Evolutionary conservation across 1,140 invertebrate species (phyloP).

Genomic region (Ceratosolen solmsi): DNA sequence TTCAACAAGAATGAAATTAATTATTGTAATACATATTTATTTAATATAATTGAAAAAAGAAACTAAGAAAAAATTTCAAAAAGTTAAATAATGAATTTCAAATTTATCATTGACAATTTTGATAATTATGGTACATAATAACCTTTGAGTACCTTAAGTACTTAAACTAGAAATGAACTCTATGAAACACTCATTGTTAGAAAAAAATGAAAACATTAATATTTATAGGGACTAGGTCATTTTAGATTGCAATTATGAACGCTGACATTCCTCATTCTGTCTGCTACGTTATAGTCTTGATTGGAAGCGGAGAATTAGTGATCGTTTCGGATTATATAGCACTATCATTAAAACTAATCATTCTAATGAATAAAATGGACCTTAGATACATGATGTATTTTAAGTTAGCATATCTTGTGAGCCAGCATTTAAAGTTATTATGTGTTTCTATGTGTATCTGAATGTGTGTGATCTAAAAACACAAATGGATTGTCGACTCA

Average conservation of each 20-base stretch:
- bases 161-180: too few species aligned
- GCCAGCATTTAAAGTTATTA: background rate
- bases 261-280: conserved; percentile 60
- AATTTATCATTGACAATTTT: too few species aligned
- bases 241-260: conserved; percentile 66
- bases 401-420: background rate
- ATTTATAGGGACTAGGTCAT: conserved; percentile 65
- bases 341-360: conserved; percentile 68
- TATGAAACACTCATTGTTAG: too few species aligned
- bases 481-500: conserved; percentile 56
- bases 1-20: too few species aligned
- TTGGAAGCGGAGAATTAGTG: conserved; percentile 67
- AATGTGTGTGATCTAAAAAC: conserved; percentile 44
- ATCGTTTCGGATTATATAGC: conserved; percentile 66
- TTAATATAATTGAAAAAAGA: too few species aligned
- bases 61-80: too few species aligned
- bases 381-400: conserved; percentile 42
- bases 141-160: too few species aligned
- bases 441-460: background rate
- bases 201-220: too few species aligned
- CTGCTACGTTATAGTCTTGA: conserved; percentile 52
- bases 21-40: too few species aligned
- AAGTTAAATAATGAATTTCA: too few species aligned
- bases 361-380: conserved; percentile 62
- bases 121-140: too few species aligned